These are phyloP conservation scores for Polypterus senegalus DNA, from an alignment of 2,113 vertebrate genomes.

Conservation along the genomic window DNA sequence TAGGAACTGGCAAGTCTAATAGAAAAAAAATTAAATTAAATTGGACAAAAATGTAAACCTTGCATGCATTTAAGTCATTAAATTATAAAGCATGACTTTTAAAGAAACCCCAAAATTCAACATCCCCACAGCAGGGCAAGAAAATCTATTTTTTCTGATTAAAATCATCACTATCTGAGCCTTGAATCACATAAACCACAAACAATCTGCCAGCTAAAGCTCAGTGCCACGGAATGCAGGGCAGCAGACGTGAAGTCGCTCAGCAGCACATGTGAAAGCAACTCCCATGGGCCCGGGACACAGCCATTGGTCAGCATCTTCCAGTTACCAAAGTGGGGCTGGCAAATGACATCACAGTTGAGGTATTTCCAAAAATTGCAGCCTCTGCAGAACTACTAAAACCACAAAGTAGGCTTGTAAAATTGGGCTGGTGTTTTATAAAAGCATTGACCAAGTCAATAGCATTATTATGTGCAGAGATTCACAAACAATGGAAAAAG, in stretches of 20 bases:
- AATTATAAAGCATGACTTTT: background rate
- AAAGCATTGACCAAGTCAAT: background rate
- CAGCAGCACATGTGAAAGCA: background rate
- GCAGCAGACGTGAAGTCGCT: conserved; percentile 6
- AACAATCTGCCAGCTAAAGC: background rate
- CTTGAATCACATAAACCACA: conserved; percentile 3
- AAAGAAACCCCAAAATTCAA: background rate
- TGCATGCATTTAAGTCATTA: conserved; percentile 7
- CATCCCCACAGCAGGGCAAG: background rate
- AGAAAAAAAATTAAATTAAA: no score
- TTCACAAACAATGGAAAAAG: no score
- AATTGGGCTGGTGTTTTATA: background rate
- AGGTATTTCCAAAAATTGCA: background rate
- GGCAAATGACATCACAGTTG: conserved; percentile 1
- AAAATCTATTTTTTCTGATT: background rate
- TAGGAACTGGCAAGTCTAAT: no score
- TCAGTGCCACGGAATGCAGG: background rate
- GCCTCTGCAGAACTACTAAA: conserved; percentile 2
- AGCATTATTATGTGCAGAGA: background rate
- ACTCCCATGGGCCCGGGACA: background rate
- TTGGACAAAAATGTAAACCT: background rate
- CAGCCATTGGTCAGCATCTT: background rate
- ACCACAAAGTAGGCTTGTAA: background rate
- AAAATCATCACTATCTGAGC: background rate
- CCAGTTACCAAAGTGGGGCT: background rate